Evolutionary conservation across 2,113 vertebrate species (phyloP).

Genomic region (Phalacrocorax carbo): DNA sequence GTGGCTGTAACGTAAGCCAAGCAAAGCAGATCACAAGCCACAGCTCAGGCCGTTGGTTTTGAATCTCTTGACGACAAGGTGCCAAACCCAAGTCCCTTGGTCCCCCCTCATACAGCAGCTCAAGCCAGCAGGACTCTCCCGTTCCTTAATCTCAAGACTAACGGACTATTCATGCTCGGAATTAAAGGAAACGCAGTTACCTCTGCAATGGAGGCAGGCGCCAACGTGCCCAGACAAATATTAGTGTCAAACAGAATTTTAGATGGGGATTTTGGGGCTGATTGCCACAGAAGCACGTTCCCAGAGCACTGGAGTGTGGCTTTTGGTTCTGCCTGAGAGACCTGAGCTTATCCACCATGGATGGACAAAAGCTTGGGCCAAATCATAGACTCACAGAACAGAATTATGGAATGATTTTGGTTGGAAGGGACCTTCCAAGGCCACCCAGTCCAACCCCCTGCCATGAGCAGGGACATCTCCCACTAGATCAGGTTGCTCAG

Average conservation of each 20-base stretch:
- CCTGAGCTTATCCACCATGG: background rate
- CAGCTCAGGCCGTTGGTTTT: fast-evolving
- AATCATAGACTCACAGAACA: background rate
- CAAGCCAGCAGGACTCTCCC: background rate
- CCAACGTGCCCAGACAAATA: background rate
- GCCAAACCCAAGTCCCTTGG: background rate
- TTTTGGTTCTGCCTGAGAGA: background rate
- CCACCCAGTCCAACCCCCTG: background rate
- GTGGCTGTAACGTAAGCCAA: background rate
- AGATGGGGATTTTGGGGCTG: background rate
- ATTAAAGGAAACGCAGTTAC: background rate
- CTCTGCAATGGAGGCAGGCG: background rate
- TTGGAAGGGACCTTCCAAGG: background rate
- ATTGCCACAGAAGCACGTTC: background rate
- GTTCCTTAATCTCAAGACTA: background rate
- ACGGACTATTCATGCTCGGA: background rate
- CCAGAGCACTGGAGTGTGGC: background rate
- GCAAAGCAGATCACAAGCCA: background rate
- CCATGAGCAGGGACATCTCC: background rate
- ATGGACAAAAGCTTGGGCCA: background rate
- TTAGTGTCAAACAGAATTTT: background rate
- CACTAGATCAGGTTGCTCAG: background rate
- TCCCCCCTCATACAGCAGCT: background rate
- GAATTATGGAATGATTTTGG: background rate
- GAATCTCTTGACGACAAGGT: background rate